Percentiles rank a stretch among this genome's conserved stretches.
These are phyloP conservation scores for Meliscaeva auricollis DNA, from an alignment of 2,888 invertebrate species.

Conservation along the genomic window DNA sequence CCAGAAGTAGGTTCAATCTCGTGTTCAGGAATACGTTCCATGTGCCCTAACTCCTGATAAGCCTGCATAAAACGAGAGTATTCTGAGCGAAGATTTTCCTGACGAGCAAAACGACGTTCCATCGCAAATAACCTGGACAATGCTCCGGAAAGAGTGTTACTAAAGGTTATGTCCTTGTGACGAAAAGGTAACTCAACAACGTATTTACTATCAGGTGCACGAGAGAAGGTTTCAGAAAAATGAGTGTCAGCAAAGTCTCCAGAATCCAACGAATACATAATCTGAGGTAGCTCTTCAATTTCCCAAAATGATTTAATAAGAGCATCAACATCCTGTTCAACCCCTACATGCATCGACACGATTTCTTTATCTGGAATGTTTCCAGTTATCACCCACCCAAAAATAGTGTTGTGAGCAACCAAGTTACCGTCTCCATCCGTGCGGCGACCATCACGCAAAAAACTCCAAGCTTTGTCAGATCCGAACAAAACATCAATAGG, in stretches of 20 bases:
- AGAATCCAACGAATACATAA: background rate
- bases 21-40: background rate
- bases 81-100: background rate
- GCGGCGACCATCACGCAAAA: conserved; percentile 7
- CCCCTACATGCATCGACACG: background rate
- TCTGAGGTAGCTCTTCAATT: background rate
- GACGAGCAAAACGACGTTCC: conserved; percentile 1
- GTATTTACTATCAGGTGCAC: background rate
- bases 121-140: conserved; percentile 1
- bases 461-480: conserved; percentile 18
- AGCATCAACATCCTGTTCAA: background rate
- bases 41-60: conserved; percentile 13
- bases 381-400: background rate
- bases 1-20: background rate
- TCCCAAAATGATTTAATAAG: conserved; percentile 19
- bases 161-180: background rate
- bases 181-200: background rate
- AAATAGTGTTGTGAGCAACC: background rate
- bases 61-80: conserved; percentile 11
- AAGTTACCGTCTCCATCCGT: background rate
- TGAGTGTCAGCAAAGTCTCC: background rate
- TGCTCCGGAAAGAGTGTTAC: conserved; percentile 10
- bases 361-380: background rate
- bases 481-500: conserved; percentile 11
- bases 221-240: background rate